A percentile compares a stretch with the other conserved stretches of the same genome.
These are phyloP conservation scores for Lagorchestes hirsutus DNA, from an alignment of 2,797 vertebrate species.

Conservation along the genomic window DNA sequence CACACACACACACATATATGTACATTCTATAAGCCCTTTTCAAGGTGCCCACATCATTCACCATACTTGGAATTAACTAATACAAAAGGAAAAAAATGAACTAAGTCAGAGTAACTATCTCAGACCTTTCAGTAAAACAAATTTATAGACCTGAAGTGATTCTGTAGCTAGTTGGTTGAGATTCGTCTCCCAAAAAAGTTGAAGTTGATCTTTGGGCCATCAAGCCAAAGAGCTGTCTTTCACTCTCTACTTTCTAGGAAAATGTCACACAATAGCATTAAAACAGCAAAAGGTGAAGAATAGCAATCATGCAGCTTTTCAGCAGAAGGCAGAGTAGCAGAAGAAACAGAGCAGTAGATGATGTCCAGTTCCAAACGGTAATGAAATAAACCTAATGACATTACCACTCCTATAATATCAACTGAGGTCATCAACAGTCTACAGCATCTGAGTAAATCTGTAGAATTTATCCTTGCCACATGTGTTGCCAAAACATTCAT, in stretches of 20 bases:
- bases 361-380: background rate
- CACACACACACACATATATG: too few species aligned
- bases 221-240: background rate
- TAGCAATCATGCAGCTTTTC: background rate
- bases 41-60: background rate
- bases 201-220: background rate
- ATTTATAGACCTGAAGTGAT: background rate
- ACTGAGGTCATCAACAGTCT: background rate
- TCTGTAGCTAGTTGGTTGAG: too few species aligned
- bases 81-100: background rate
- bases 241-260: background rate
- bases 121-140: background rate
- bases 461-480: background rate
- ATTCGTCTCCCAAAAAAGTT: background rate
- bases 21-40: background rate
- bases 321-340: background rate
- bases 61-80: background rate
- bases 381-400: background rate
- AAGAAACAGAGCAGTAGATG: background rate
- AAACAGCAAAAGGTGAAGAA: background rate
- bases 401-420: background rate
- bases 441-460: background rate
- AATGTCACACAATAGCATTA: background rate
- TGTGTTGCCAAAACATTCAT: background rate
- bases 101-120: background rate